A percentile compares a stretch with the other conserved stretches of the same genome.
These are phyloP conservation scores for Polypterus bichir DNA, from an alignment of 2,113 vertebrate genomes.

Conservation along the genomic window DNA sequence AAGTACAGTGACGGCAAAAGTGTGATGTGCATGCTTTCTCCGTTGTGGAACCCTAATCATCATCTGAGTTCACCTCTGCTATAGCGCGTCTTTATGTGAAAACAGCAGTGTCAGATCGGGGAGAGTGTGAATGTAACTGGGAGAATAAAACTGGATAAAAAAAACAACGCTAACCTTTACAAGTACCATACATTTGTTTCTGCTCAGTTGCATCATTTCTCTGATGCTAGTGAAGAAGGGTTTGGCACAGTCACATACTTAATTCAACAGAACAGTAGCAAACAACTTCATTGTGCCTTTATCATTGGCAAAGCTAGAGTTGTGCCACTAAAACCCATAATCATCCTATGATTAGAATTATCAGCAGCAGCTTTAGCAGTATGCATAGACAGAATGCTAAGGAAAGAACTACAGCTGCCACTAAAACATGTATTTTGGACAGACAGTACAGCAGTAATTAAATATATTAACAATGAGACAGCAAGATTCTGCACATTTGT, in stretches of 20 bases:
- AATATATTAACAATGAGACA: conserved; percentile 12
- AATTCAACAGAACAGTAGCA: background rate
- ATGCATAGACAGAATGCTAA: conserved; percentile 22
- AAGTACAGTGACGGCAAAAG: too few relatives aligned
- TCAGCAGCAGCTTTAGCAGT: conserved; percentile 16
- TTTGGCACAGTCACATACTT: conserved; percentile 16
- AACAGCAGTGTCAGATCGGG: too few relatives aligned
- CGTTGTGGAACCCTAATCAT: too few relatives aligned
- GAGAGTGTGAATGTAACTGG: too few relatives aligned
- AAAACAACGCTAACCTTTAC: too few relatives aligned
- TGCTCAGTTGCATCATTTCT: conserved; percentile 16
- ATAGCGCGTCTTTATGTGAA: too few relatives aligned
- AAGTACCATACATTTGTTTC: too few relatives aligned
- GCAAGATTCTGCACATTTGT: conserved; percentile 14
- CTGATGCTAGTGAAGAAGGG: conserved; percentile 11
- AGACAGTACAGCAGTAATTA: conserved; percentile 12
- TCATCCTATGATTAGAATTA: conserved; percentile 15
- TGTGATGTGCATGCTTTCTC: too few relatives aligned
- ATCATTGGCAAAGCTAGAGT: conserved; percentile 20
- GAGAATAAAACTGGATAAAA: too few relatives aligned
- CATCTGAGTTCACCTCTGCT: too few relatives aligned
- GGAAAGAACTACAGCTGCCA: conserved; percentile 17
- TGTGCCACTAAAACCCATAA: conserved; percentile 1
- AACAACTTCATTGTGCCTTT: conserved; percentile 3
- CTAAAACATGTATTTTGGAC: conserved; percentile 12